Conservation (phyloP, 2,888 invertebrate genomes). For the Nemoura dubitans region DNA sequence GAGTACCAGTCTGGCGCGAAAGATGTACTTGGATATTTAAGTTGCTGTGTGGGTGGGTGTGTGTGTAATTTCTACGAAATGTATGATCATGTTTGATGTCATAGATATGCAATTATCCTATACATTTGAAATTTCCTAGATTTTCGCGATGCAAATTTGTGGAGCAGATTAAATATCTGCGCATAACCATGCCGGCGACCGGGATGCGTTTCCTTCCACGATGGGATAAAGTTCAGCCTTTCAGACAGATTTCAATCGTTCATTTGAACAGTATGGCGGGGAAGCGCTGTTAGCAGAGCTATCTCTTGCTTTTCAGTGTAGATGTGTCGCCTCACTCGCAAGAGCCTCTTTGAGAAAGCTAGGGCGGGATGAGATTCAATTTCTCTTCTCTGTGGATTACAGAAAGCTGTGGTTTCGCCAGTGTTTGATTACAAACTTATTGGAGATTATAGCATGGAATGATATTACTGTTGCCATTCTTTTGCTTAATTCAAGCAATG, state of each 20-base stretch:
- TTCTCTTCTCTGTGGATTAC: slow-evolving; percentile 24
- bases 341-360: slow-evolving; percentile 10
- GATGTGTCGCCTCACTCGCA: neutral
- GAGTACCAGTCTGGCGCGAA: too few species aligned
- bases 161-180: too few species aligned
- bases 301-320: neutral
- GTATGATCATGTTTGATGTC: too few species aligned
- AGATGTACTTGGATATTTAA: too few species aligned
- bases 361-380: slow-evolving; percentile 17
- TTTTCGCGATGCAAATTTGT: too few species aligned
- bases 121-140: too few species aligned
- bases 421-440: slow-evolving; percentile 32
- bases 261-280: neutral
- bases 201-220: too few species aligned
- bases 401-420: slow-evolving; percentile 14
- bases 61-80: too few species aligned
- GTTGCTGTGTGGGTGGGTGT: too few species aligned
- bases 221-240: too few species aligned
- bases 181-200: too few species aligned
- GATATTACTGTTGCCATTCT: neutral
- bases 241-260: neutral
- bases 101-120: too few species aligned
- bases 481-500: neutral
- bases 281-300: neutral
- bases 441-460: neutral